phyloP scores from a whole-genome alignment of 2,888 invertebrate genomes.

The Tinea trinotella region DNA sequence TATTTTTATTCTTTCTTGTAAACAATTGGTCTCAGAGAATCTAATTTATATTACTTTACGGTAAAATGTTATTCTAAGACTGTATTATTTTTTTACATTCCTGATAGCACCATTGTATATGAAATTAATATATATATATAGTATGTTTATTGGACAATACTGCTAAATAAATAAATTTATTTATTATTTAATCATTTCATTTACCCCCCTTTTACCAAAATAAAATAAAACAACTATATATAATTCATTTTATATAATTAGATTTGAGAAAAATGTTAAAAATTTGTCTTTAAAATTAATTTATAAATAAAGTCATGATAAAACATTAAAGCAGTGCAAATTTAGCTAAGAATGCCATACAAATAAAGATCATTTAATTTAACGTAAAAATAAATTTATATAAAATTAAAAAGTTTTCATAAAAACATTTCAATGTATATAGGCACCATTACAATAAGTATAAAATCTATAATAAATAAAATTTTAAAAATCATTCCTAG shows the following conservation, averaged over 20 bases:
- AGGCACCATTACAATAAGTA: conserved; percentile 13
- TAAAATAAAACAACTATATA: not conserved
- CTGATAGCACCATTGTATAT: conserved; percentile 18
- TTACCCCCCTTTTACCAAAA: not conserved
- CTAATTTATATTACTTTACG: not conserved
- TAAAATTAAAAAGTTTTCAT: conserved; percentile 4
- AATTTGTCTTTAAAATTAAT: conserved; percentile 1
- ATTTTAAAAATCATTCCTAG: not conserved
- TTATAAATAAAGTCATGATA: not conserved
- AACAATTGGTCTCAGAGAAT: conserved; percentile 20
- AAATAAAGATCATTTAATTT: not conserved
- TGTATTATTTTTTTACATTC: conserved; percentile 4
- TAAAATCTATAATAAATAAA: conserved; percentile 14
- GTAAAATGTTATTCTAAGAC: not conserved
- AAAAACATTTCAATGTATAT: conserved; percentile 15
- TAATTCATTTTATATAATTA: conserved; percentile 5
- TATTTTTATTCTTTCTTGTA: too few species aligned
- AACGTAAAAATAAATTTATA: conserved; percentile 16
- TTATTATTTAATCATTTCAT: not conserved
- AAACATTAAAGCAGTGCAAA: conserved; percentile 2
- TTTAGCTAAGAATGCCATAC: conserved; percentile 13
- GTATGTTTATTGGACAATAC: conserved; percentile 3
- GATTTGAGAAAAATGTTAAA: conserved; percentile 2
- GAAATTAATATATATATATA: conserved; percentile 1
- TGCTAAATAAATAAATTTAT: conserved; percentile 13